Evolutionary conservation across 2,888 invertebrate genomes (phyloP), one percentile per base, ranked within the genome.

Genomic region (Epinotia demarniana): DNA sequence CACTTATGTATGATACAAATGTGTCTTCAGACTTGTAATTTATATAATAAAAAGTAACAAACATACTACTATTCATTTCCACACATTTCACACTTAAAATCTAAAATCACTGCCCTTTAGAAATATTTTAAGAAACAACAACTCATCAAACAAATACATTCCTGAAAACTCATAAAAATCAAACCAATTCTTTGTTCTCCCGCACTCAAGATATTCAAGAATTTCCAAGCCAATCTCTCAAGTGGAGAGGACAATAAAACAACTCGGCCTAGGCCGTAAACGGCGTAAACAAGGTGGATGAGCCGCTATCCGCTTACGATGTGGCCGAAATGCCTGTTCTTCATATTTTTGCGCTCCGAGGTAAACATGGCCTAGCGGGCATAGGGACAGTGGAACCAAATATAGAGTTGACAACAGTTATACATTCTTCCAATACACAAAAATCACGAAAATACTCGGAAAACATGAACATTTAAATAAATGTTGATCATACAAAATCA

Each of bases 331-430:
- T 81, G 82, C 82, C 78, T 71, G 78, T 71, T 78, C 79, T 84
- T 85, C 86, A 87, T 85, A 86, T 86, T 85, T 87, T 84, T 83
- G 84, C 79, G 79, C 72, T 80, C 81, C 81, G 89, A 90, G 89
- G 90, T 91, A 90, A 92, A 90, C 92, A 91, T 87, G 80, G n/a
- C 11, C 53, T 9, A 72, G 49, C 9, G 16, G 43, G 57, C 16
- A 77, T 27, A 49, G 55, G 2, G 2, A n/a, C 63, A 72, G 69
- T 55, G 27, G 62, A 23, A 23, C 69, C 39, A 39, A 39, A 39
- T 39, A 39, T 2, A 9, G 9, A 39, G 1, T 9, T 9, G 1
- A 9, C 39, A 39, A 9, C 9, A 8, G 9, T 9, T 9, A 39
- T 39, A 39, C 9, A 33, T 33, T 39, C 9, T 27, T 27, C 9